These are phyloP conservation scores for Resseliella maxima DNA, from an alignment of 2,888 invertebrate genomes.

Conservation along the genomic window DNA sequence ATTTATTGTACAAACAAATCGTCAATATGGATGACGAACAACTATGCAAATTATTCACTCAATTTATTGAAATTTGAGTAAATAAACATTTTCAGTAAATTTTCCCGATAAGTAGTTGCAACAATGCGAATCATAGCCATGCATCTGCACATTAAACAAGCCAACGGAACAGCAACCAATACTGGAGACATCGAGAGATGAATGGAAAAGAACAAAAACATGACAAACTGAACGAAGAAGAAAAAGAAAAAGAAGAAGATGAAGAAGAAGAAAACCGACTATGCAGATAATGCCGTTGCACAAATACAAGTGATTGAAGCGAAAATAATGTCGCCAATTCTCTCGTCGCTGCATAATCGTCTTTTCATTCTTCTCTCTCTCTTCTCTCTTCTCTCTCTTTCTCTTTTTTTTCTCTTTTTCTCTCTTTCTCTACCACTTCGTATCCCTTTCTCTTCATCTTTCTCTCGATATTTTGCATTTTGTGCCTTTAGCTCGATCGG, in stretches of 20 bases:
- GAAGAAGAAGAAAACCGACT: background rate
- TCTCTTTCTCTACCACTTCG: background rate
- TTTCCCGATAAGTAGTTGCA: slow-evolving; percentile 34
- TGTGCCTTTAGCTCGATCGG: too few relatives aligned
- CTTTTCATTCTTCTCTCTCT: background rate
- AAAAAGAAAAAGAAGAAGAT: background rate
- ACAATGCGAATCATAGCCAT: background rate
- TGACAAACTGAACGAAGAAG: background rate
- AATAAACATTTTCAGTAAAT: slow-evolving; percentile 27
- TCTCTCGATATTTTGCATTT: too few relatives aligned
- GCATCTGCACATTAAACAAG: background rate
- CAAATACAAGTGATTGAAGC: slow-evolving; percentile 12
- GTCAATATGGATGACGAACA: slow-evolving; percentile 28
- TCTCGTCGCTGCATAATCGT: background rate
- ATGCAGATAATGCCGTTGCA: slow-evolving; percentile 20
- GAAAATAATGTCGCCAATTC: slow-evolving; percentile 38
- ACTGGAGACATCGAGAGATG: background rate
- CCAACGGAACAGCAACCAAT: background rate
- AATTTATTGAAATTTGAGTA: slow-evolving; percentile 38
- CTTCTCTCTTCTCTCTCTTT: background rate
- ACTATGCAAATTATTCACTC: slow-evolving; percentile 28
- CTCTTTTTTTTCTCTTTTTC: background rate
- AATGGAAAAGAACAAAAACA: slow-evolving; percentile 5
- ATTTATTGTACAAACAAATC: too few relatives aligned
- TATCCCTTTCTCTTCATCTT: background rate